Evolutionary conservation across 2,888 invertebrate species (phyloP).

Genomic region (Pasiphila rectangulata): DNA sequence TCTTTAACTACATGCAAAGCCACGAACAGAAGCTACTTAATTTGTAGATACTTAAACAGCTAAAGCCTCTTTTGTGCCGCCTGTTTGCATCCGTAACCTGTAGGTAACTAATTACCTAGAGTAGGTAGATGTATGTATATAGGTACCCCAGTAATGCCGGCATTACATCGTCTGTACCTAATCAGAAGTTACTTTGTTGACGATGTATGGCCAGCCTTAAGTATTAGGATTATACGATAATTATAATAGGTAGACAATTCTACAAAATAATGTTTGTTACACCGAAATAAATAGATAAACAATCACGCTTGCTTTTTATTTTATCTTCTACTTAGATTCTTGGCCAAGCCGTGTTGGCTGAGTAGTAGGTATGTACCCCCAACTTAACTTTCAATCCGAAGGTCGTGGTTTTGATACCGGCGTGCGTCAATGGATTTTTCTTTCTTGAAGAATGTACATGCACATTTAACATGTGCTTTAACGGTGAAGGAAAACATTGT

Average conservation of each 20-base stretch:
- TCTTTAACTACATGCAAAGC: too few species aligned
- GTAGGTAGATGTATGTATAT: constrained; percentile 41
- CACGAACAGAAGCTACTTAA: too few species aligned
- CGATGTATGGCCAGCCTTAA: constrained; percentile 50
- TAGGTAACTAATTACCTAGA: constrained; percentile 25
- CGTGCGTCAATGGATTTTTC: too few species aligned
- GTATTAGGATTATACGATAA: constrained; percentile 53
- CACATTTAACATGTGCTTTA: too few species aligned
- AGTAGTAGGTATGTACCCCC: too few species aligned
- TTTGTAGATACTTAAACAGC: neutral
- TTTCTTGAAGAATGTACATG: too few species aligned
- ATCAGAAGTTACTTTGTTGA: constrained; percentile 28
- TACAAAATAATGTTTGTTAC: constrained; percentile 76
- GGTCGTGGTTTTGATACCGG: too few species aligned
- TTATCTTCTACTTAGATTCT: neutral
- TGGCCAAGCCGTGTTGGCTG: too few species aligned
- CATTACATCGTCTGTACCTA: constrained; percentile 36
- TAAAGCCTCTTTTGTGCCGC: constrained; percentile 1
- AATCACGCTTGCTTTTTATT: constrained; percentile 46
- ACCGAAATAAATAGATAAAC: constrained; percentile 71
- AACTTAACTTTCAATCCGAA: too few species aligned
- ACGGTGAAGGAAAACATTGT: too few species aligned
- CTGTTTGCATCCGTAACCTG: constrained; percentile 13
- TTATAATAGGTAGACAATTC: constrained; percentile 64
- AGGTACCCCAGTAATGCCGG: constrained; percentile 30